phyloP scores from a whole-genome alignment of 2,797 vertebrate genomes.

The Alexandromys oeconomus region DNA sequence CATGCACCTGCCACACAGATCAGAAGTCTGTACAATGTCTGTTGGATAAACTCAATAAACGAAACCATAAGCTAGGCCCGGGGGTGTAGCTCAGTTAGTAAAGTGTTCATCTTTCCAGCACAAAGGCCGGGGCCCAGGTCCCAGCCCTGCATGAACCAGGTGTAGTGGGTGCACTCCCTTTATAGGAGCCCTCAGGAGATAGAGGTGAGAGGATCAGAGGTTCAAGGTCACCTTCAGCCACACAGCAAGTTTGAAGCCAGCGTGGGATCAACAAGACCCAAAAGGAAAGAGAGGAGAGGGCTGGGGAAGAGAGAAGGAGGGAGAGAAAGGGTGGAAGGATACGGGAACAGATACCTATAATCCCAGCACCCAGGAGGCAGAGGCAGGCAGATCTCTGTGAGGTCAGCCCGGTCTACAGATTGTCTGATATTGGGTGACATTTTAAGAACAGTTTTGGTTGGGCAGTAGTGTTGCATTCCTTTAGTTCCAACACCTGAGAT shows the following conservation, averaged over 20 bases:
- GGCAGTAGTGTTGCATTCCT: neutral
- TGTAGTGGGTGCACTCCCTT: no score
- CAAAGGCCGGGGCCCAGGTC: neutral
- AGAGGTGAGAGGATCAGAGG: neutral
- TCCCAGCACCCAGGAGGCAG: neutral
- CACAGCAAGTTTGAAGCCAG: neutral
- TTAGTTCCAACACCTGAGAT: neutral
- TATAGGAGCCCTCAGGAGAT: neutral
- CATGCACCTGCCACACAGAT: neutral
- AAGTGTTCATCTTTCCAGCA: neutral
- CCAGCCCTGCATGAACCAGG: neutral
- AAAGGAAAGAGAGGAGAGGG: neutral
- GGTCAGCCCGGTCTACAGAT: neutral
- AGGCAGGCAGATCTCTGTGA: neutral
- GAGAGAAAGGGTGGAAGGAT: no score
- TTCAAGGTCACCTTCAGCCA: neutral
- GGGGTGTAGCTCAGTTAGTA: neutral
- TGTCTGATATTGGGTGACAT: neutral
- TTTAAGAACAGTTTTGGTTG: neutral
- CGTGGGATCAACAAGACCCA: neutral
- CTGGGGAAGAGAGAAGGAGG: neutral
- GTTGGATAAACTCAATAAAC: neutral
- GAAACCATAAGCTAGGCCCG: neutral
- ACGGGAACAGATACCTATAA: neutral
- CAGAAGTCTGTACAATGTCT: neutral